Percentiles rank a stretch among this genome's conserved stretches.
phyloP scores from a whole-genome alignment of 2,888 invertebrate species.

The Drosophila birchii region DNA sequence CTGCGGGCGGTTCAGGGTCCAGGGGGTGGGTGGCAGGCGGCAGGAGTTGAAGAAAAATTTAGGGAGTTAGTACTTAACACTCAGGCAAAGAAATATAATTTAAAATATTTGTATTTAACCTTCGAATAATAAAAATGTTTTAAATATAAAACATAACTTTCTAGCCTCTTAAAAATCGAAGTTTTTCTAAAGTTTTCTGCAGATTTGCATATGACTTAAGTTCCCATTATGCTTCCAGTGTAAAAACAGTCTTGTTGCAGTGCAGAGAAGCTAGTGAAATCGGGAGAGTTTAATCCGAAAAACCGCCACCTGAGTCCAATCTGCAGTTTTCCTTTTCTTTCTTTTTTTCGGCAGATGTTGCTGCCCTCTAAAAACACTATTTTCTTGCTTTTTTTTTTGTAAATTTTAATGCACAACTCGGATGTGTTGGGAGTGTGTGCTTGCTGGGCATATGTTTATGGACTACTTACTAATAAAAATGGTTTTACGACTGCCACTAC shows the following conservation, averaged over 20 bases:
- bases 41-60: not conserved
- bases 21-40: not conserved
- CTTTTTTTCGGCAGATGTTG: slow-evolving; percentile 32
- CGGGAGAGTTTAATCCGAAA: not conserved
- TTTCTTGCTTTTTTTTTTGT: not conserved
- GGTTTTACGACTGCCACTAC: slow-evolving; percentile 63
- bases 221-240: not conserved
- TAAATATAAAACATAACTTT: too few species aligned
- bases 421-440: not conserved
- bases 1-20: slow-evolving; percentile 44
- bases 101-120: too few species aligned
- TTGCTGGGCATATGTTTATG: slow-evolving; percentile 69
- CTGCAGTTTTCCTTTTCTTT: slow-evolving; percentile 27
- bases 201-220: too few species aligned
- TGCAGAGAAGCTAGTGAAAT: slow-evolving; percentile 7
- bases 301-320: slow-evolving; percentile 42
- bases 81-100: too few species aligned
- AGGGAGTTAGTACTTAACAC: not conserved
- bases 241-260: slow-evolving; percentile 7
- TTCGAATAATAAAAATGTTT: too few species aligned
- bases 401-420: slow-evolving; percentile 40
- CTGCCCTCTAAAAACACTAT: slow-evolving; percentile 10
- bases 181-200: too few species aligned
- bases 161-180: too few species aligned
- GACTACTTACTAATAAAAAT: slow-evolving; percentile 65